These are phyloP conservation scores for Saturnia japonica DNA, from an alignment of 2,888 invertebrate genomes.

Conservation along the genomic window DNA sequence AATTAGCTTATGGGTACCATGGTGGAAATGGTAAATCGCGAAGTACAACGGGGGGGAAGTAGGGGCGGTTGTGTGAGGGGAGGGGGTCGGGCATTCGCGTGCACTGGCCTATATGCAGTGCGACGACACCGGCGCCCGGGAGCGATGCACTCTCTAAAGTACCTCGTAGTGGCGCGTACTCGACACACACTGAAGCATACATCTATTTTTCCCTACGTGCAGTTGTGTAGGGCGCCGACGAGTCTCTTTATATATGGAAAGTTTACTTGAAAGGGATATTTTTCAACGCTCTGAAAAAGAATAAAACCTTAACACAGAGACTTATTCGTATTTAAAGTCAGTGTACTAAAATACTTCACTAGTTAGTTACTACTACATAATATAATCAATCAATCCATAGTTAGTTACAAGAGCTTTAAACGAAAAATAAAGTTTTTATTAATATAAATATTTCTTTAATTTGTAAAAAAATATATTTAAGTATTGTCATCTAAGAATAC, in stretches of 20 bases:
- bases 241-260: slow-evolving; percentile 64
- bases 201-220: slow-evolving; percentile 70
- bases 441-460: not conserved
- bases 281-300: slow-evolving; percentile 59
- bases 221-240: slow-evolving; percentile 62
- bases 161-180: slow-evolving; percentile 70
- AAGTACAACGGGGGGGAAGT: slow-evolving; percentile 56
- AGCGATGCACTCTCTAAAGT: slow-evolving; percentile 79
- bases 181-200: slow-evolving; percentile 70
- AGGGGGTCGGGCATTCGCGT: slow-evolving; percentile 75
- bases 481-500: no score
- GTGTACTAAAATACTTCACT: not conserved
- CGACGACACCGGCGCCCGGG: slow-evolving; percentile 80
- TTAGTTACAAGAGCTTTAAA: not conserved
- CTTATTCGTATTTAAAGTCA: not conserved
- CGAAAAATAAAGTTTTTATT: not conserved
- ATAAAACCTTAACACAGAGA: slow-evolving; percentile 47
- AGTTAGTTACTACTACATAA: no score
- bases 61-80: slow-evolving; percentile 36
- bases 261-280: slow-evolving; percentile 66
- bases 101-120: slow-evolving; percentile 82
- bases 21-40: slow-evolving; percentile 80
- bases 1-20: slow-evolving; percentile 64
- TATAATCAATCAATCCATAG: no score
- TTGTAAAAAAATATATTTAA: not conserved